Conservation (phyloP, 2,888 invertebrate genomes). For the Spisula solida region DNA sequence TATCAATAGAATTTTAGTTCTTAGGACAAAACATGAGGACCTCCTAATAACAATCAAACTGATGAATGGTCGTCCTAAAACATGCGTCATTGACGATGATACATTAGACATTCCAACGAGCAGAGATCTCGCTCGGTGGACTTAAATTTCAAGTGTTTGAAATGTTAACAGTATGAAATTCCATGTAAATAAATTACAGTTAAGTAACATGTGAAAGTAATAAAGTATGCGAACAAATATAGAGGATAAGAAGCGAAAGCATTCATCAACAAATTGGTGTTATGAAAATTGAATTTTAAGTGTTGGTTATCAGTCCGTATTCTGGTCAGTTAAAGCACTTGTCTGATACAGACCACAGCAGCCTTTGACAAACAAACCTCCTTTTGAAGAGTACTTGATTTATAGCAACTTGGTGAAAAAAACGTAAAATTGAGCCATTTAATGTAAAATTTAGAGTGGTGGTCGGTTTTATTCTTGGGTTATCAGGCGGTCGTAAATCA, state of each 20-base stretch:
- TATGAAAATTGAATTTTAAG: neutral
- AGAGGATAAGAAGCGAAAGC: neutral
- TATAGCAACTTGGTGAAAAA: neutral
- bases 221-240: neutral
- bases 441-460: neutral
- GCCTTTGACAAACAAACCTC: neutral
- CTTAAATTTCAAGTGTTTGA: slow-evolving; percentile 17
- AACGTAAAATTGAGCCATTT: neutral
- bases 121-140: neutral
- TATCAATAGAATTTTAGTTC: slow-evolving; percentile 24
- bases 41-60: slow-evolving; percentile 3
- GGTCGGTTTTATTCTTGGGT: neutral
- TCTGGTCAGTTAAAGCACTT: slow-evolving; percentile 20
- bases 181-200: slow-evolving; percentile 20
- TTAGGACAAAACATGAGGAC: neutral
- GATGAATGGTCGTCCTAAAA: neutral
- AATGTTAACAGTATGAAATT: slow-evolving; percentile 2
- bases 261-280: neutral
- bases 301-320: neutral
- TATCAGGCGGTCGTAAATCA: neutral
- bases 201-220: slow-evolving; percentile 1
- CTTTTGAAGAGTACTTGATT: slow-evolving; percentile 3
- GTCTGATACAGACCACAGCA: neutral
- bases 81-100: neutral
- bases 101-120: slow-evolving; percentile 7